These are phyloP conservation scores for Trypoxylon attenuatum DNA, from an alignment of 2,888 invertebrate genomes.

Conservation along the genomic window DNA sequence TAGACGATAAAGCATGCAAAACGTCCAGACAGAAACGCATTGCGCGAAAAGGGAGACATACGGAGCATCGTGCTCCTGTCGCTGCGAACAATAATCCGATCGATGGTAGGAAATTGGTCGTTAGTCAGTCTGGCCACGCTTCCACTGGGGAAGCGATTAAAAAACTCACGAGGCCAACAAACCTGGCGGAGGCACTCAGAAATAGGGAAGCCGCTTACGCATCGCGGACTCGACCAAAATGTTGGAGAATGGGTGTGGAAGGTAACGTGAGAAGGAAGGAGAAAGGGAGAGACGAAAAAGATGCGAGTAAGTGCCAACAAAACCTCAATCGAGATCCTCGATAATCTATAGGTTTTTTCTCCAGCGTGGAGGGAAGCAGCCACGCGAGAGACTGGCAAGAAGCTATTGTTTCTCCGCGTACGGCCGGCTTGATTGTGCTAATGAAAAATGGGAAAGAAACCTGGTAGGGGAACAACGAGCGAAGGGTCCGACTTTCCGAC, in stretches of 20 bases:
- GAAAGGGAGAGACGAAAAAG: no score
- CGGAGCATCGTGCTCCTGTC: slow-evolving; percentile 11
- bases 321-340: slow-evolving; percentile 33
- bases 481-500: no score
- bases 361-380: slow-evolving; percentile 22
- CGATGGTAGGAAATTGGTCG: slow-evolving; percentile 56
- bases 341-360: slow-evolving; percentile 54
- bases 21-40: background rate
- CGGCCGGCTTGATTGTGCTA: slow-evolving; percentile 58
- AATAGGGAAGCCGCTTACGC: slow-evolving; percentile 1
- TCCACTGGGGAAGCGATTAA: slow-evolving; percentile 50
- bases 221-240: slow-evolving; percentile 15
- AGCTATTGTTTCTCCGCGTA: slow-evolving; percentile 57
- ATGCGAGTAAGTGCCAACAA: slow-evolving; percentile 26
- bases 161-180: slow-evolving; percentile 38
- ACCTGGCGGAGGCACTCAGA: slow-evolving; percentile 22
- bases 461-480: background rate
- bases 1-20: no score
- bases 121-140: slow-evolving; percentile 37
- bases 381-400: slow-evolving; percentile 42
- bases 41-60: slow-evolving; percentile 23
- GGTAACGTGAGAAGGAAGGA: no score
- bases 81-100: slow-evolving; percentile 44
- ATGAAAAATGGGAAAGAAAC: slow-evolving; percentile 65
- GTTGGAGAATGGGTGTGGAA: slow-evolving; percentile 1